Conservation (phyloP, 2,797 vertebrate genomes). For the Bovichtus diacanthus region DNA sequence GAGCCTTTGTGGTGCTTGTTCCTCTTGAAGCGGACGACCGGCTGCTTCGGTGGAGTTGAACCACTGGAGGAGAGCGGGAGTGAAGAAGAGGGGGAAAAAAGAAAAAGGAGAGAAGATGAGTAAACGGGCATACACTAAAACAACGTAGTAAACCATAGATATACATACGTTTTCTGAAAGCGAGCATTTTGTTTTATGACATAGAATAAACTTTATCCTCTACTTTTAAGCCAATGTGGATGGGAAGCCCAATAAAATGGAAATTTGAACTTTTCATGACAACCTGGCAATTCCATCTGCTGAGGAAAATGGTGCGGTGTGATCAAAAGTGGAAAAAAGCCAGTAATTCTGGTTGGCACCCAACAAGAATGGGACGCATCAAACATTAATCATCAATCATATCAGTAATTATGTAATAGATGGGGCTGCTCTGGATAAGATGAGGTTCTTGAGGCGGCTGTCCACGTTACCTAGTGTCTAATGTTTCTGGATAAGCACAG, state of each 20-base stretch:
- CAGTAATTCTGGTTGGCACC: background rate
- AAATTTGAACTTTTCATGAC: background rate
- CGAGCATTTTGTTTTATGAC: too few relatives aligned
- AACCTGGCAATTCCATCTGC: background rate
- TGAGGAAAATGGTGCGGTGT: background rate
- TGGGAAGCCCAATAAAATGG: background rate
- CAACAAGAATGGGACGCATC: background rate
- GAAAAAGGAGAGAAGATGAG: background rate
- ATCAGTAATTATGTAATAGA: background rate
- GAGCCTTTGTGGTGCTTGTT: conserved; percentile 99
- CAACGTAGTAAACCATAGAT: background rate
- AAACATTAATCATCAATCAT: background rate
- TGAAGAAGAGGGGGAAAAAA: background rate
- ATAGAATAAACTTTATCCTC: background rate
- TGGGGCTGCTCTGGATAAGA: background rate
- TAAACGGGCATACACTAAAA: background rate
- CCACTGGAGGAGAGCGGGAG: conserved; percentile 72
- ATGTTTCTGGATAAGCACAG: conserved; percentile 93
- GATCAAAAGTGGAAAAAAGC: background rate
- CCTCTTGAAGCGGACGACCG: conserved; percentile 94
- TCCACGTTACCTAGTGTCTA: conserved; percentile 88
- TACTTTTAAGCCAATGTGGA: background rate
- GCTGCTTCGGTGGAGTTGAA: conserved; percentile 86
- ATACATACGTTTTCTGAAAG: background rate
- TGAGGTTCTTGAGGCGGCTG: background rate